Evolutionary conservation across 2,797 vertebrate genomes (phyloP).

Genomic region (Propithecus perrieri): DNA sequence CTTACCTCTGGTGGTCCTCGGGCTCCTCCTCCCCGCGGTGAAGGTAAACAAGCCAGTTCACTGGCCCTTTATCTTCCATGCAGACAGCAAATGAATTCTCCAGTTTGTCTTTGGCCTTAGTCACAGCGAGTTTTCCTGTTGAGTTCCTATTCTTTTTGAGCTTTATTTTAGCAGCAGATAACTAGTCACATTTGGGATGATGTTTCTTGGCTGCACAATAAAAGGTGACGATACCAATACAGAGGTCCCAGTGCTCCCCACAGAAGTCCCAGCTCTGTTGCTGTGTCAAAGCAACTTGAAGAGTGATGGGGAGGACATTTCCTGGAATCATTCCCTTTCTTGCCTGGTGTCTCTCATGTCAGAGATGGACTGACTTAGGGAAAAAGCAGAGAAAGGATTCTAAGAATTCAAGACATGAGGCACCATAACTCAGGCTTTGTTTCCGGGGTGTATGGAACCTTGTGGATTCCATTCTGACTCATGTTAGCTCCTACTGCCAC

Average conservation of each 20-base stretch:
- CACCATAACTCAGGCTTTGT: too few relatives aligned
- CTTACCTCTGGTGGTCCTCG: neutral
- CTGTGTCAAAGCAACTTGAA: neutral
- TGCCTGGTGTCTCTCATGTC: neutral
- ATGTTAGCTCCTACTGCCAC: too few relatives aligned
- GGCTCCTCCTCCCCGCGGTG: neutral
- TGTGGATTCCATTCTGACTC: neutral
- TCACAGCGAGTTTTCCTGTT: neutral
- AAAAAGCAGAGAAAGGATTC: neutral
- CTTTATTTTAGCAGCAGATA: neutral
- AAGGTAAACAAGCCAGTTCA: too few relatives aligned
- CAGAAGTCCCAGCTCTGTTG: neutral
- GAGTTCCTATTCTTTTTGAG: neutral
- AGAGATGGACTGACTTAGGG: neutral
- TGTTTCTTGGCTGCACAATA: neutral
- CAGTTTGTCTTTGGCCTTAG: neutral
- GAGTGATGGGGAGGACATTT: neutral
- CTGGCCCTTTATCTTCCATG: neutral
- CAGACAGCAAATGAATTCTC: neutral
- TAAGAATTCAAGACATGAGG: neutral
- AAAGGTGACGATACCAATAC: neutral
- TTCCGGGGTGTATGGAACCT: neutral
- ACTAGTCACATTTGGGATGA: neutral
- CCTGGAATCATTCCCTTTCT: neutral
- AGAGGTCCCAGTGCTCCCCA: neutral